phyloP scores from a whole-genome alignment of 2,888 invertebrate species.

The Barypeithes pellucidus region DNA sequence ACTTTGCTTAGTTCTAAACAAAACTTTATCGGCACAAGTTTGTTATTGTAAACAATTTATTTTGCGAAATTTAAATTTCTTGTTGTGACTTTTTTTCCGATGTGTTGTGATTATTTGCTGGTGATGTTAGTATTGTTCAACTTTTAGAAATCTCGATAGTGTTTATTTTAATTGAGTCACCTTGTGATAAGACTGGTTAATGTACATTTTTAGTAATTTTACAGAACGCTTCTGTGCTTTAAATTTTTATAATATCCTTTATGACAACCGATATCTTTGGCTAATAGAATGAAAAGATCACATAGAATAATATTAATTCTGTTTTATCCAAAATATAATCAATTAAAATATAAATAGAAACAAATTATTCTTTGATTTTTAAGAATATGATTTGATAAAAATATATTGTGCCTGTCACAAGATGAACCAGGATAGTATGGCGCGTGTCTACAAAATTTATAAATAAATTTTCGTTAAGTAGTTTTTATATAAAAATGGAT shows the following conservation, averaged over 20 bases:
- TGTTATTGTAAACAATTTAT: constrained; percentile 24
- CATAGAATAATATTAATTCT: too few species aligned
- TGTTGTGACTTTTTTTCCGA: constrained; percentile 44
- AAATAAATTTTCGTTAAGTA: neutral
- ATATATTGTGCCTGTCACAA: constrained; percentile 1
- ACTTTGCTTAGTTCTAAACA: constrained; percentile 61
- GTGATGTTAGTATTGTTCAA: constrained; percentile 56
- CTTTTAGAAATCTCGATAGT: neutral
- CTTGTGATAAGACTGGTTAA: too few species aligned
- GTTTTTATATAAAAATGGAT: neutral
- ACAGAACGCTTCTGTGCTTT: too few species aligned
- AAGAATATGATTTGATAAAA: neutral
- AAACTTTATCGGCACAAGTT: constrained; percentile 33
- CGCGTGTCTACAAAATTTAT: neutral
- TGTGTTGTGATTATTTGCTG: constrained; percentile 58
- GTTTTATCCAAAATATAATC: too few species aligned
- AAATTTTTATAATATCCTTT: too few species aligned
- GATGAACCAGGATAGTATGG: neutral
- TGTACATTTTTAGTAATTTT: too few species aligned
- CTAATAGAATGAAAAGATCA: too few species aligned
- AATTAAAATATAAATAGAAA: neutral
- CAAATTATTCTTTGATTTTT: neutral
- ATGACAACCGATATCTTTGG: too few species aligned
- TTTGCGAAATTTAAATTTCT: neutral
- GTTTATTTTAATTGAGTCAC: too few species aligned